Conservation (phyloP, 2,888 invertebrate genomes). For the Pheosia tremula region DNA sequence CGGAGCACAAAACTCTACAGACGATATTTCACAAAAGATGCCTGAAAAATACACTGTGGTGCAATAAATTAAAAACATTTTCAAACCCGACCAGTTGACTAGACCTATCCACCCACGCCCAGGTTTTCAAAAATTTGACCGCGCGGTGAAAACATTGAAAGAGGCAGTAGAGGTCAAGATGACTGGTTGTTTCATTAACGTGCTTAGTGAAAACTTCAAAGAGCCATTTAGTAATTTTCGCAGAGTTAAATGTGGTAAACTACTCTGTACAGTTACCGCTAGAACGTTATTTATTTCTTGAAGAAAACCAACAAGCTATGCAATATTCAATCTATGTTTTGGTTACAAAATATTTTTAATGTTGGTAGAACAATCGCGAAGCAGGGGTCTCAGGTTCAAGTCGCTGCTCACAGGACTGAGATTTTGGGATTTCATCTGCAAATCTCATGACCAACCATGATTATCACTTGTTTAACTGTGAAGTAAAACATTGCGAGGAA, state of each 20-base stretch:
- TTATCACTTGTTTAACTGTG: no score
- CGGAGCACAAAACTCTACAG: slow-evolving; percentile 43
- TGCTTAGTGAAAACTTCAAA: slow-evolving; percentile 51
- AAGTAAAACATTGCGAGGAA: no score
- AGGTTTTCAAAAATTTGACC: slow-evolving; percentile 19
- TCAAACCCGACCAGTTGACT: slow-evolving; percentile 34
- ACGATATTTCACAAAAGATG: slow-evolving; percentile 52
- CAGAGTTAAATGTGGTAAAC: slow-evolving; percentile 28
- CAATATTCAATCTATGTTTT: neutral
- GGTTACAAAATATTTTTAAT: slow-evolving; percentile 8
- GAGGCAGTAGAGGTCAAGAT: slow-evolving; percentile 32
- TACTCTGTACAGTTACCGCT: slow-evolving; percentile 21
- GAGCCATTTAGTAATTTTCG: slow-evolving; percentile 54
- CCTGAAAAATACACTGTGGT: slow-evolving; percentile 53
- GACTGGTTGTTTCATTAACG: slow-evolving; percentile 37
- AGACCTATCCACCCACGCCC: slow-evolving; percentile 21
- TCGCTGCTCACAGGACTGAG: no score
- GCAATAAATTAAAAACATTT: slow-evolving; percentile 61
- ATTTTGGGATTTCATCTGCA: no score
- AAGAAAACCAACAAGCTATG: slow-evolving; percentile 18
- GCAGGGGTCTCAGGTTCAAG: no score
- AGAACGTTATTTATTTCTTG: slow-evolving; percentile 31
- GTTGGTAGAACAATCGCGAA: no score
- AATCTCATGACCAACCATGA: no score
- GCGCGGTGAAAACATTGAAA: slow-evolving; percentile 16